Conservation (phyloP, 2,113 vertebrate genomes). For the Gymnorhina tibicen region DNA sequence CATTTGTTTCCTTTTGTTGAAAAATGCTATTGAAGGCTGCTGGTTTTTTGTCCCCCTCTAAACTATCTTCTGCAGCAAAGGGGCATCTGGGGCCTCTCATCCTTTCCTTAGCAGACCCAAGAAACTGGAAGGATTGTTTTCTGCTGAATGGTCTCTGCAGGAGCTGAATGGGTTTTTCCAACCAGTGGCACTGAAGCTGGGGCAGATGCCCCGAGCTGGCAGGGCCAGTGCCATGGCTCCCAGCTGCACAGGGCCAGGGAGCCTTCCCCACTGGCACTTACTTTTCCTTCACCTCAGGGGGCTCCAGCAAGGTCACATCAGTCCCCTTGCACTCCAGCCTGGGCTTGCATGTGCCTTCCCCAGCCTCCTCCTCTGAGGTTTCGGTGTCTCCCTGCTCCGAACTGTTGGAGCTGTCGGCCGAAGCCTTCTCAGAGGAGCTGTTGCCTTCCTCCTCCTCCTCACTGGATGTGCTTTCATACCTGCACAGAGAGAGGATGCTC, state of each 20-base stretch:
- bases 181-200: rapidly evolving
- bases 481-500: slow-evolving; percentile 35
- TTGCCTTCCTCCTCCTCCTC: slow-evolving; percentile 76
- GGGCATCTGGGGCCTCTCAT: not conserved
- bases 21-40: not conserved
- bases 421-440: slow-evolving; percentile 73
- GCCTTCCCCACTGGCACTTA: slow-evolving; percentile 31
- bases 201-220: rapidly evolving
- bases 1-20: not conserved
- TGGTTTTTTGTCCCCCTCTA: not conserved
- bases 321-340: not conserved
- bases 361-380: slow-evolving; percentile 79
- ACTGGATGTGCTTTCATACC: slow-evolving; percentile 93
- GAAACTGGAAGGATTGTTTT: not conserved
- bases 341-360: slow-evolving; percentile 61
- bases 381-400: slow-evolving; percentile 72
- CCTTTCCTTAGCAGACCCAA: not conserved
- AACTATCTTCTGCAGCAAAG: not conserved
- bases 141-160: not conserved
- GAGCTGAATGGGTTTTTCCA: not conserved
- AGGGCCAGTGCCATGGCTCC: not conserved
- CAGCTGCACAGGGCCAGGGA: rapidly evolving
- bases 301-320: not conserved
- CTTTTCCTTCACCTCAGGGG: slow-evolving; percentile 81
- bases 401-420: slow-evolving; percentile 76